phyloP scores from a whole-genome alignment of 2,113 vertebrate species.

The Brienomyrus longianalis region DNA sequence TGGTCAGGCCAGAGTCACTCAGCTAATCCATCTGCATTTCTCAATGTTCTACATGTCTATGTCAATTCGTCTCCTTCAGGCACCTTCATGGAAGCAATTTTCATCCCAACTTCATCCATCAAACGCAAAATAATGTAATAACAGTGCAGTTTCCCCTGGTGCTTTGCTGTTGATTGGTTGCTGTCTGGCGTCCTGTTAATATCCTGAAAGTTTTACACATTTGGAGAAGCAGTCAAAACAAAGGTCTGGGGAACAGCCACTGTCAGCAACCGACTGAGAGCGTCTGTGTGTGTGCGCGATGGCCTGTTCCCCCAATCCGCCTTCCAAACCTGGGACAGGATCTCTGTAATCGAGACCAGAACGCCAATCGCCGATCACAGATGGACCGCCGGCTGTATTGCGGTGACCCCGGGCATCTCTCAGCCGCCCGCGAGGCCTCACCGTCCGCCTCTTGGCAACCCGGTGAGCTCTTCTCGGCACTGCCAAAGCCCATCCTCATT shows the following conservation, averaged over 20 bases:
- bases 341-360: neutral
- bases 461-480: neutral
- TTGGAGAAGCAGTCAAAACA: neutral
- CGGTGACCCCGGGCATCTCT: neutral
- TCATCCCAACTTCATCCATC: neutral
- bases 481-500: slow-evolving; percentile 16
- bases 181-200: neutral
- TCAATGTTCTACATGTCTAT: neutral
- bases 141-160: neutral
- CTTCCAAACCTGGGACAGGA: neutral
- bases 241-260: neutral
- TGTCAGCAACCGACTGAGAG: neutral
- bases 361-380: neutral
- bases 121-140: neutral
- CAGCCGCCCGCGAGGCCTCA: neutral
- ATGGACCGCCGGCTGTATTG: neutral
- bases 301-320: neutral
- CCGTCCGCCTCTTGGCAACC: neutral
- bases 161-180: neutral
- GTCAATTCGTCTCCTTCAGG: neutral
- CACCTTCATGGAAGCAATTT: neutral
- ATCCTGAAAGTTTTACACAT: neutral
- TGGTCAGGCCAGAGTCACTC: neutral
- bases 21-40: neutral
- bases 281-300: neutral